These are phyloP conservation scores for Abrostola triplasia DNA, from an alignment of 2,888 invertebrate genomes.

Conservation along the genomic window DNA sequence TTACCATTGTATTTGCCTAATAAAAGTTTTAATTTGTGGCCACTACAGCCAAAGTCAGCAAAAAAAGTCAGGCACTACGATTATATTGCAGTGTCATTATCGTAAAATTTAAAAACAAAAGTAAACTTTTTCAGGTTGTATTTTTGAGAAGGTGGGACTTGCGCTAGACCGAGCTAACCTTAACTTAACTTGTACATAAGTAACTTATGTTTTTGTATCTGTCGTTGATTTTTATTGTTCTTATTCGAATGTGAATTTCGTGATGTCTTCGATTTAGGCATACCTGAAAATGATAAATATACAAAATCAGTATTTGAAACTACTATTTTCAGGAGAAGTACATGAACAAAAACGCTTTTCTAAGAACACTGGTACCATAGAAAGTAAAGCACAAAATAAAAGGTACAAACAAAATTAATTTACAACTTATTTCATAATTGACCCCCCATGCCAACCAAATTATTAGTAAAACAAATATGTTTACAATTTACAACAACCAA, in stretches of 20 bases:
- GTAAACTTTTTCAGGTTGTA: slow-evolving; percentile 40
- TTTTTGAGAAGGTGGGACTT: slow-evolving; percentile 72
- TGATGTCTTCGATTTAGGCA: slow-evolving; percentile 77
- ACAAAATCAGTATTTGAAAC: slow-evolving; percentile 32
- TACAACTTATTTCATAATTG: slow-evolving; percentile 32
- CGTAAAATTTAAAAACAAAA: slow-evolving; percentile 9
- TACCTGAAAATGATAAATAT: slow-evolving; percentile 73
- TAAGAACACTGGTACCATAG: slow-evolving; percentile 75
- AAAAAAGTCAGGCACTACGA: neutral
- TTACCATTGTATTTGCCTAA: slow-evolving; percentile 45
- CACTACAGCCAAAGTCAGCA: slow-evolving; percentile 7
- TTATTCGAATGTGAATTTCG: slow-evolving; percentile 64
- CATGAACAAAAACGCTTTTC: slow-evolving; percentile 28
- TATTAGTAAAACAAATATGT: slow-evolving; percentile 46
- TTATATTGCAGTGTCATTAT: slow-evolving; percentile 11
- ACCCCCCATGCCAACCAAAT: slow-evolving; percentile 29
- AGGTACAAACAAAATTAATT: slow-evolving; percentile 50
- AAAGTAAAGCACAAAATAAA: slow-evolving; percentile 51
- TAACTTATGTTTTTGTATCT: slow-evolving; percentile 70
- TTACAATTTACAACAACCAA: slow-evolving; percentile 27
- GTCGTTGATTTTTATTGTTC: slow-evolving; percentile 73
- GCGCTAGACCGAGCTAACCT: slow-evolving; percentile 67
- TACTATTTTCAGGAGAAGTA: slow-evolving; percentile 6
- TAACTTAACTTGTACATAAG: slow-evolving; percentile 77
- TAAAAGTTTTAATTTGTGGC: too few species aligned